These are phyloP conservation scores for Rhimphoctona megacephalus DNA, from an alignment of 2,888 invertebrate species.

Conservation along the genomic window DNA sequence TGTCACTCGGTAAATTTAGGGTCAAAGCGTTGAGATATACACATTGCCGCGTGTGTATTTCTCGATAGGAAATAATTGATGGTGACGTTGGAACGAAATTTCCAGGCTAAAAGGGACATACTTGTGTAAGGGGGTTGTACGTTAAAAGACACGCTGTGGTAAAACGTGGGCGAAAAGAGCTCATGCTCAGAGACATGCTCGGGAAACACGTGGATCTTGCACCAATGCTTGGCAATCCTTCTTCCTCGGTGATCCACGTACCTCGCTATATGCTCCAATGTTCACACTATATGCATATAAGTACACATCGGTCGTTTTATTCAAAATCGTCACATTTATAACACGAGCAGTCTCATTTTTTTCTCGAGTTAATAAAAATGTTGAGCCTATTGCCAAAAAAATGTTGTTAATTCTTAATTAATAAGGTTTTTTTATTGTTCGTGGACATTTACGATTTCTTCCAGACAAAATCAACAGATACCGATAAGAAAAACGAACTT, in stretches of 20 bases:
- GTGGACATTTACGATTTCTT: not conserved
- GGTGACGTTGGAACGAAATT: slow-evolving; percentile 55
- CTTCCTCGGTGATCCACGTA: slow-evolving; percentile 44
- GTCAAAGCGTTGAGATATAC: slow-evolving; percentile 37
- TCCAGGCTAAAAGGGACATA: slow-evolving; percentile 40
- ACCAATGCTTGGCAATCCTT: slow-evolving; percentile 55
- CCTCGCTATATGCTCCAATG: slow-evolving; percentile 1
- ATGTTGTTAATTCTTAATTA: not conserved
- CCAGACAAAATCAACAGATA: not conserved
- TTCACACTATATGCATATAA: not conserved
- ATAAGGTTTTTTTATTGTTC: not conserved
- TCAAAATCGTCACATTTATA: not conserved
- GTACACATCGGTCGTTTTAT: not conserved
- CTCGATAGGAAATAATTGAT: slow-evolving; percentile 60
- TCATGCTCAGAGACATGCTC: slow-evolving; percentile 54
- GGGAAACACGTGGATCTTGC: slow-evolving; percentile 62
- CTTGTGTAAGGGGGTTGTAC: slow-evolving; percentile 16
- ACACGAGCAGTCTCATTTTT: not conserved
- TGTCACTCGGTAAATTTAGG: slow-evolving; percentile 41
- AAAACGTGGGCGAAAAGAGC: slow-evolving; percentile 58
- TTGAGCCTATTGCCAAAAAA: not conserved
- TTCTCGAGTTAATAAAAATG: not conserved
- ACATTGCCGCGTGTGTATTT: slow-evolving; percentile 43
- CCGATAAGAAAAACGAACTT: not conserved
- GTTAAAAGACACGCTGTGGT: slow-evolving; percentile 25